phyloP scores from a whole-genome alignment of 2,888 invertebrate species.

The Scrobipalpa atriplicella region DNA sequence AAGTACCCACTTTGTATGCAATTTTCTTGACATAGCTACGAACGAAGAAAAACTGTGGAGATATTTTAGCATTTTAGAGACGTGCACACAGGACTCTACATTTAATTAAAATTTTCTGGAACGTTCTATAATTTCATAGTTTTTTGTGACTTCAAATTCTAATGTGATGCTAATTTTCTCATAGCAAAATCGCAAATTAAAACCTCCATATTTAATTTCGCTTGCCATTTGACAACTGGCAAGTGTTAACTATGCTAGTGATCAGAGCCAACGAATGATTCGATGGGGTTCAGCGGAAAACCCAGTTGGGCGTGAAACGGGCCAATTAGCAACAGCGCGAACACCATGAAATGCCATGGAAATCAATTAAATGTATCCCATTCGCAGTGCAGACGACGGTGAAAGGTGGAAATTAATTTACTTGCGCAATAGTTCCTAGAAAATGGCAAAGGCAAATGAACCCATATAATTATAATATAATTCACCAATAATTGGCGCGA shows the following conservation, averaged over 20 bases:
- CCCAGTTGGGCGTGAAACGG: slow-evolving; percentile 37
- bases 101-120: too few species aligned
- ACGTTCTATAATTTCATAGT: background rate
- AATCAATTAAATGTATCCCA: slow-evolving; percentile 12
- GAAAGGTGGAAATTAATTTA: slow-evolving; percentile 1
- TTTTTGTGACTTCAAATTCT: too few species aligned
- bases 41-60: background rate
- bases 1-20: slow-evolving; percentile 5
- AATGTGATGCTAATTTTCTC: background rate
- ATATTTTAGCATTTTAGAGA: background rate
- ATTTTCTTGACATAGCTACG: background rate
- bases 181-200: background rate
- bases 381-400: background rate
- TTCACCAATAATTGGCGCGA: background rate
- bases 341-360: slow-evolving; percentile 24
- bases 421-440: background rate
- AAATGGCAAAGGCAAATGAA: background rate
- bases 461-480: background rate
- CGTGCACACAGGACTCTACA: too few species aligned
- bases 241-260: background rate
- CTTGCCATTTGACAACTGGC: background rate
- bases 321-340: slow-evolving; percentile 37
- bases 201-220: too few species aligned
- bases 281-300: slow-evolving; percentile 18
- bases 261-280: slow-evolving; percentile 8